Percentiles rank a stretch among this genome's conserved stretches.
Conservation (phyloP, 2,888 invertebrate genomes). For the Drosophila koepferae region DNA sequence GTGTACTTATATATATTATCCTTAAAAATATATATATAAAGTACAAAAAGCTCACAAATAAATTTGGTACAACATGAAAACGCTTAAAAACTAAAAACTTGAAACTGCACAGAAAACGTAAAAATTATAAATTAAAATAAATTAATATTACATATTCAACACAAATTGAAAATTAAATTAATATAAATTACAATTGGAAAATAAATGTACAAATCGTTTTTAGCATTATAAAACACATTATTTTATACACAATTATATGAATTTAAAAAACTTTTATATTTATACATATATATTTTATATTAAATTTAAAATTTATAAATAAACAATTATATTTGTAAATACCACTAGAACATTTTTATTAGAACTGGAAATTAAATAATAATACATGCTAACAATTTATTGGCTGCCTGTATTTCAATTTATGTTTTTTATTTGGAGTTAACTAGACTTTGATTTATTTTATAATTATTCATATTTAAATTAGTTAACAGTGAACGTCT, state of each 20-base stretch:
- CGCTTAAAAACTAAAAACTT: constrained; percentile 12
- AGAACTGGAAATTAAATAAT: constrained; percentile 26
- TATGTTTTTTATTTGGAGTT: not conserved
- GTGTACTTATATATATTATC: constrained; percentile 9
- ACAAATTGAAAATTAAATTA: not conserved
- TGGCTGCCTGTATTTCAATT: not conserved
- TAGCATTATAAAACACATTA: not conserved
- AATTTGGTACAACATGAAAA: constrained; percentile 8
- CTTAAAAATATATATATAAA: constrained; percentile 17
- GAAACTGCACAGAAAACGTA: constrained; percentile 4
- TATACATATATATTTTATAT: not conserved
- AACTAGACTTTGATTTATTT: not conserved
- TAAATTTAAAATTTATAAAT: not conserved
- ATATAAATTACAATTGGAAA: not conserved
- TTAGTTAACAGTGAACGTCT: not conserved
- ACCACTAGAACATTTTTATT: not conserved
- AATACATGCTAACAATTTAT: not conserved
- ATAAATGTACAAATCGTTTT: not conserved
- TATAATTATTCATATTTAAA: not conserved
- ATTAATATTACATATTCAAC: constrained; percentile 1
- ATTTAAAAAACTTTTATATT: not conserved
- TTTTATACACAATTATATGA: not conserved
- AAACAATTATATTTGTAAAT: constrained; percentile 5
- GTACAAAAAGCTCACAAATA: not conserved
- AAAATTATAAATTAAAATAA: not conserved